phyloP scores from a whole-genome alignment of 1,140 invertebrate species.

The Temnothorax nylanderi region DNA sequence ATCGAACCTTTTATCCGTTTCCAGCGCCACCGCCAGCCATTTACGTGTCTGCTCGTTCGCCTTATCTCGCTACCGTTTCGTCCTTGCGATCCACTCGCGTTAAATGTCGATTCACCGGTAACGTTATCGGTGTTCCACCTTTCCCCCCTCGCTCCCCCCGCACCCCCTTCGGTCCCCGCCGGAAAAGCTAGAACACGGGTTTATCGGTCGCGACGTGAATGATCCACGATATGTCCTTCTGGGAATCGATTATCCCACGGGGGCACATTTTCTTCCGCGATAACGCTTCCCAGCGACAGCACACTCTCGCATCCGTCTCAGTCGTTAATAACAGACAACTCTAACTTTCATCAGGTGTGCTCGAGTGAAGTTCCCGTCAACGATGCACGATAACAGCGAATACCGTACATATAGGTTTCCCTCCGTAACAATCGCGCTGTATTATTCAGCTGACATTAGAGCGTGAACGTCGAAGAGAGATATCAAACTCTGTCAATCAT shows the following conservation, averaged over 20 bases:
- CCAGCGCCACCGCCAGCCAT: constrained; percentile 59
- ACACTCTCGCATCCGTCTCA: constrained; percentile 45
- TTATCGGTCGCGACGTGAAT: constrained; percentile 67
- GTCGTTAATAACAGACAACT: constrained; percentile 54
- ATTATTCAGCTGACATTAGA: constrained; percentile 24
- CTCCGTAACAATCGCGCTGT: background rate
- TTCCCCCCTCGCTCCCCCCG: background rate
- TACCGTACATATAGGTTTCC: background rate
- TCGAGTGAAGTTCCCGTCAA: constrained; percentile 2
- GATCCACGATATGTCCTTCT: constrained; percentile 67
- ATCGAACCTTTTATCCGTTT: constrained; percentile 75
- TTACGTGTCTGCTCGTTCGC: constrained; percentile 65
- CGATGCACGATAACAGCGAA: constrained; percentile 13
- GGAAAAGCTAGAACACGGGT: constrained; percentile 33
- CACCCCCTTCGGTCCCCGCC: background rate
- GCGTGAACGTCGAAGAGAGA: background rate
- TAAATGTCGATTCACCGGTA: constrained; percentile 71
- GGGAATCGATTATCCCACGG: constrained; percentile 67
- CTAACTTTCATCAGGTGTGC: constrained; percentile 39
- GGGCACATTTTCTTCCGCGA: constrained; percentile 54
- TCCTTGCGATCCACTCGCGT: constrained; percentile 65
- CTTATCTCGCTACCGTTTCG: constrained; percentile 70
- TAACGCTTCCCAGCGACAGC: constrained; percentile 14
- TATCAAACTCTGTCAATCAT: background rate
- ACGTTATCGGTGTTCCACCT: constrained; percentile 53